Percentiles rank a stretch among this genome's conserved stretches.
Evolutionary conservation across 2,888 invertebrate genomes (phyloP).

Genomic region (Biston stratarius): DNA sequence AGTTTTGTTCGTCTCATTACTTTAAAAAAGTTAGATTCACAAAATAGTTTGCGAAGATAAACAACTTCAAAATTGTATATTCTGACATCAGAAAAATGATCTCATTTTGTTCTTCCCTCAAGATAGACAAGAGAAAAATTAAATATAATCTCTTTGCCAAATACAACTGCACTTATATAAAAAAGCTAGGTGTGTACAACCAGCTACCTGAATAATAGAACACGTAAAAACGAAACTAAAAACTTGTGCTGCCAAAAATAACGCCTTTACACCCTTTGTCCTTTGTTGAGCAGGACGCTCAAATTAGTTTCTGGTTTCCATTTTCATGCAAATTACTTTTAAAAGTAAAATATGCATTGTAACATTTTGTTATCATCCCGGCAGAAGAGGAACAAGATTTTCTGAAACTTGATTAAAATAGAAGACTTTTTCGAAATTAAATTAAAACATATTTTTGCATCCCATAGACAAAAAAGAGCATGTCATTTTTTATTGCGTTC

Average conservation of each 20-base stretch:
- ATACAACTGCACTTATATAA: too few relatives aligned
- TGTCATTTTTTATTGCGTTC: too few relatives aligned
- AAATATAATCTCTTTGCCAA: too few relatives aligned
- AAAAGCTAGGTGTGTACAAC: background rate
- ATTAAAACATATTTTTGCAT: background rate
- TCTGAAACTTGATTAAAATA: background rate
- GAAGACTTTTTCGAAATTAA: background rate
- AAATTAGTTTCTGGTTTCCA: conserved; percentile 56
- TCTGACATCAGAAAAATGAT: too few relatives aligned
- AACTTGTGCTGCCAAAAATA: conserved; percentile 1
- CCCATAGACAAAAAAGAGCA: background rate
- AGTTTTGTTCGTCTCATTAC: too few relatives aligned
- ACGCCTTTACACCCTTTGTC: conserved; percentile 36
- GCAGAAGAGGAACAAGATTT: conserved; percentile 6
- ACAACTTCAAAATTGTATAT: too few relatives aligned
- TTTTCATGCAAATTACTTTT: conserved; percentile 53
- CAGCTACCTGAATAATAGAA: background rate
- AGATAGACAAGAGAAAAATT: too few relatives aligned
- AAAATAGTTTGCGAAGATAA: too few relatives aligned
- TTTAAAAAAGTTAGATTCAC: too few relatives aligned
- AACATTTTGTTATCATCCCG: conserved; percentile 32
- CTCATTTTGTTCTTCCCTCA: too few relatives aligned
- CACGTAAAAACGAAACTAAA: conserved; percentile 2
- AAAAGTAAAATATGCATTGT: conserved; percentile 46
- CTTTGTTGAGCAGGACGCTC: conserved; percentile 35